These are phyloP conservation scores for Solenopsis invicta DNA, from an alignment of 1,140 invertebrate species.

Conservation along the genomic window DNA sequence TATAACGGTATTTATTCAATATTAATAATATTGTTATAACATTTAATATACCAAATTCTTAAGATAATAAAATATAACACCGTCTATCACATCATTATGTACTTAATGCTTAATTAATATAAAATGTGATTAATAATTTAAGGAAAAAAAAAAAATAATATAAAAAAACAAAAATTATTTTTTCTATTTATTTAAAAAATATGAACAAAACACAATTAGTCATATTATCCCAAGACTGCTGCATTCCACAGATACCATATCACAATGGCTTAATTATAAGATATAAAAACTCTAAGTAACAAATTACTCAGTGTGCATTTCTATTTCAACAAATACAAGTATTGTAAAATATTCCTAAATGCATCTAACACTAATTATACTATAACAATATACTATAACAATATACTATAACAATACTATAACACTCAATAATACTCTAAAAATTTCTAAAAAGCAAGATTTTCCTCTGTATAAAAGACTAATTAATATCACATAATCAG, in stretches of 20 bases:
- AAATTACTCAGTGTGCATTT: background rate
- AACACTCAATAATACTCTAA: background rate
- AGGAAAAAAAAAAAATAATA: background rate
- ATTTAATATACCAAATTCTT: background rate
- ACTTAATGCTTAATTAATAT: background rate
- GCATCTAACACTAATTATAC: background rate
- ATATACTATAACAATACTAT: background rate
- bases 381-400: background rate
- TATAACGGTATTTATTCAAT: background rate
- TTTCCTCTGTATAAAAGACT: background rate
- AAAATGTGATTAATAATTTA: too few species aligned
- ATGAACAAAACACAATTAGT: background rate
- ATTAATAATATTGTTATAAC: background rate
- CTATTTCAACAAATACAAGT: background rate
- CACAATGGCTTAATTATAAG: background rate
- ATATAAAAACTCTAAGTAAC: background rate
- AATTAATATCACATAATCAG: background rate
- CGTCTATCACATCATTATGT: background rate
- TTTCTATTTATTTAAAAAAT: background rate
- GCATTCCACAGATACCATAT: conserved; percentile 11
- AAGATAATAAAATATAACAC: background rate
- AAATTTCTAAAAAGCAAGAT: background rate
- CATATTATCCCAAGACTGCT: background rate
- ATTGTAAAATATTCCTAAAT: background rate
- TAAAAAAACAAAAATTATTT: background rate